Conservation (phyloP, 2,797 vertebrate species). For the Mormyrops boulengeri region DNA sequence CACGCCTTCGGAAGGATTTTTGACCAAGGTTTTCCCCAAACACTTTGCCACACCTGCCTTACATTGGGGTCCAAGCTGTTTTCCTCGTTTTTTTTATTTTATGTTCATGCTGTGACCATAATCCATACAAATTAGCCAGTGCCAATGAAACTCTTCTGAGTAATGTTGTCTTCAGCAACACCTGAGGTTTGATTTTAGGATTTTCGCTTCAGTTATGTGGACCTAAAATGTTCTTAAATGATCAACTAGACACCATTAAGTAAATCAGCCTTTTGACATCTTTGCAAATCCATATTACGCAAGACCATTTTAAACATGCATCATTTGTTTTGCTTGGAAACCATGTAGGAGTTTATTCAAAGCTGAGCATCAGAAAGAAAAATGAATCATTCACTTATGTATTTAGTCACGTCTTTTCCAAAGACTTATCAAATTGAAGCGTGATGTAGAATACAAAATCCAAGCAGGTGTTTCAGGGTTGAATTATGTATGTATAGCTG, state of each 20-base stretch:
- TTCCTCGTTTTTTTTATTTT: neutral
- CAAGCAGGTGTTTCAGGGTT: constrained; percentile 2
- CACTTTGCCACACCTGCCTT: constrained; percentile 98
- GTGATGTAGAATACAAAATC: neutral
- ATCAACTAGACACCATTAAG: neutral
- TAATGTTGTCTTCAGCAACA: neutral
- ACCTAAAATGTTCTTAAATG: neutral
- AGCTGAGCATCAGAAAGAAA: neutral
- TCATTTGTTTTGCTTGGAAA: neutral
- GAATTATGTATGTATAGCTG: neutral
- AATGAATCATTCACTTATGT: neutral
- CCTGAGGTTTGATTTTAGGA: neutral
- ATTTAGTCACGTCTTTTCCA: neutral
- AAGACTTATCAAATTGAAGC: neutral
- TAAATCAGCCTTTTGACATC: neutral
- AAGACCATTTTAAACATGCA: neutral
- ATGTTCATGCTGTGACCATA: neutral
- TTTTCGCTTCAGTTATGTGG: neutral
- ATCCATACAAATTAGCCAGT: neutral
- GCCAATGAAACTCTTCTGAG: neutral
- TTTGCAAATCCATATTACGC: neutral
- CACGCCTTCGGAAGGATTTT: constrained; percentile 99
- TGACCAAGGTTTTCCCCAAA: constrained; percentile 98
- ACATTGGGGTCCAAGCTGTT: constrained; percentile 68
- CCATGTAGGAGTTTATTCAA: constrained; percentile 3